These are phyloP conservation scores for Chinchilla lanigera DNA, from an alignment of 2,113 vertebrate genomes.

Conservation along the genomic window DNA sequence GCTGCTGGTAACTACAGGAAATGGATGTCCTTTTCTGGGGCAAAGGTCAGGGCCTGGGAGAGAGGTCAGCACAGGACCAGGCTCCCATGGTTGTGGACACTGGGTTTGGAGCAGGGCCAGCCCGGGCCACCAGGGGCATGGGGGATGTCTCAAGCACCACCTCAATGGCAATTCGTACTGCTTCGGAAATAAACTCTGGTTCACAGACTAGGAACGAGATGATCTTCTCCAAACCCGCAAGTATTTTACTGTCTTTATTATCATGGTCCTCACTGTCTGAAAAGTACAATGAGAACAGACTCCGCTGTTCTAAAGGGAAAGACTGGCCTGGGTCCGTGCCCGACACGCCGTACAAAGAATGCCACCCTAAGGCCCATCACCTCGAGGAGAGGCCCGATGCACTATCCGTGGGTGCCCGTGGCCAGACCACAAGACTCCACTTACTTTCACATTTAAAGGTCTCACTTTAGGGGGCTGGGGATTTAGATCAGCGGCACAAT, in stretches of 20 bases:
- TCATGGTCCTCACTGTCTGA: not conserved
- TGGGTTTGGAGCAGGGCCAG: not conserved
- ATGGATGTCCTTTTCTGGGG: not conserved
- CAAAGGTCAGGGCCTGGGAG: not conserved
- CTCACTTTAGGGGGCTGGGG: too few species aligned
- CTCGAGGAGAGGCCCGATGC: accelerated
- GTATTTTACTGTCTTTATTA: not conserved
- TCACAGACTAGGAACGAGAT: not conserved
- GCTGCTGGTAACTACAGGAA: not conserved
- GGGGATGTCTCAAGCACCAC: accelerated
- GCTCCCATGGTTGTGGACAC: not conserved
- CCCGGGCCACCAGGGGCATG: not conserved
- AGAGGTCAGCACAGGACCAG: not conserved
- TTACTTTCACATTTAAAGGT: not conserved
- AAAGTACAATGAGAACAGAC: not conserved
- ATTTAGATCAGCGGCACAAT: too few species aligned
- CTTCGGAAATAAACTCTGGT: not conserved
- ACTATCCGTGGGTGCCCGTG: accelerated
- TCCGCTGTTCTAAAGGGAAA: not conserved
- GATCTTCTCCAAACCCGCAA: not conserved
- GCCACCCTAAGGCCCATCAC: accelerated
- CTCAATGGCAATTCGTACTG: not conserved
- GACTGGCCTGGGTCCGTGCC: accelerated
- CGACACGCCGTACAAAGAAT: accelerated
- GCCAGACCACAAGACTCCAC: not conserved